Evolutionary conservation across 2,888 invertebrate species (phyloP), one percentile per base, ranked within the genome.

Genomic region (Poecilus cupreus): DNA sequence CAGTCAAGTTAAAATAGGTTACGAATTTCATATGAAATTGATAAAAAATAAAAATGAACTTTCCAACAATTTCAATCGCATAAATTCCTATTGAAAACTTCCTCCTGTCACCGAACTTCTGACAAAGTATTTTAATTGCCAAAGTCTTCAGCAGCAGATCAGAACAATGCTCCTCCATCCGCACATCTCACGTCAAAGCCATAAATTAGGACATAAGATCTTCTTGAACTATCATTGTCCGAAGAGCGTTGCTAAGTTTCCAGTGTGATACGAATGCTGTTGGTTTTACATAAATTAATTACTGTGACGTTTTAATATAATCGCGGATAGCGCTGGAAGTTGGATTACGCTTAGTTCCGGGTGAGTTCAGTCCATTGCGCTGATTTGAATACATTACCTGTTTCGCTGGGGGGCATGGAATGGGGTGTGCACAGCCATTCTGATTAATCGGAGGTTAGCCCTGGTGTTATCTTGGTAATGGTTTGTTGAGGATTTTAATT

Each of bases 361-460:
- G n/a, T 46, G 43, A 72, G 72, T 72, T 43, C 72, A 72, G 72
- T n/a, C 72, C 72, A 72, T 72, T 72, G 72, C 72, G 72, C 46
- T 72, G 72, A 72, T 72, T 72, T 72, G 43, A 72, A 72, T 46
- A 72, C 72, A 72, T 72, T 72, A 72, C 72, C 46, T 72, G 72
- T 70, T 64, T 70, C 46, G 22, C 43, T 24, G 46, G 3, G 10
- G 26, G 18, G 22, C 6, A 20, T 1, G 18, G 51, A 0, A 10
- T 1, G 51, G 51, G 18, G 16, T 16, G 51, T 32, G 8, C 32
- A 32, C 13, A 8, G 5, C 18, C 49, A 54, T 8, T 8, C 32
- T 32, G 64, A 68, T 68, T 68, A 68, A 68, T 68, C 64, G 64
- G 37, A 11, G 64, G 37, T 68, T 37, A 68, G 18, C 39, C 13